Base-by-base conservation (phyloP, 2,888 invertebrate genomes). In the Elmis aenea region DNA sequence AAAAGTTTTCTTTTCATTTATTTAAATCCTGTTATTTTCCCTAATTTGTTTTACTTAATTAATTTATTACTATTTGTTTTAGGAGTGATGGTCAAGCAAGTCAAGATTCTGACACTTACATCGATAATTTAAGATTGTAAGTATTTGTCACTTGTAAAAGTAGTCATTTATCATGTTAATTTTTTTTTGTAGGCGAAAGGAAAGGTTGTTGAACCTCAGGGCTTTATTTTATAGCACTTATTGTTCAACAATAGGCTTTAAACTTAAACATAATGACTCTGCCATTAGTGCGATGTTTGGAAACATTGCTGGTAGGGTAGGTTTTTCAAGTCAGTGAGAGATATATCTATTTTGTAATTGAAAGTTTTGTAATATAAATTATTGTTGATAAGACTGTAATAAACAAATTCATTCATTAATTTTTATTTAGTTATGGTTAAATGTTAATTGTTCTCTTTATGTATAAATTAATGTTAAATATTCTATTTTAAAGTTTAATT, bases 251-350 rank as follows among this genome's bases (percentile, higher is more conserved):
- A 68, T 75, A 40, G 75, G 73, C 23, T 66, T 73, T 45, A 71
- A 69, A 49, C 68, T 71, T 58, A 73, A 72, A 48, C 70, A 69
- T 48, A 68, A 69, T 13, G 73, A 73, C 31, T 62, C 69, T 13
- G 67, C 71, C 22, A 52, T 78, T 11, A 69, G 74, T 13, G 68
- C 70, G 36, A 52, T 78, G 12, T 56, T 77, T 21, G 75, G 74
- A 33, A 76, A 73, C 44, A 69, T 77, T 49, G 75, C 75, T 8
- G 76, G 75, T 50, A 77, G 73, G 66, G 74, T 77, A 37, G 77
- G 76, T 12, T 42, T 56, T 10, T 31, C 44, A 14, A n/a, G n/a
- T n/a, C n/a, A n/a, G n/a, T n/a, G n/a, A n/a, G n/a, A n/a, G n/a
- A n/a, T n/a, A n/a, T n/a, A n/a, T n/a, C n/a, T n/a, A n/a, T n/a